Conservation (phyloP, 2,113 vertebrate genomes). For the Catharus bicknelli region DNA sequence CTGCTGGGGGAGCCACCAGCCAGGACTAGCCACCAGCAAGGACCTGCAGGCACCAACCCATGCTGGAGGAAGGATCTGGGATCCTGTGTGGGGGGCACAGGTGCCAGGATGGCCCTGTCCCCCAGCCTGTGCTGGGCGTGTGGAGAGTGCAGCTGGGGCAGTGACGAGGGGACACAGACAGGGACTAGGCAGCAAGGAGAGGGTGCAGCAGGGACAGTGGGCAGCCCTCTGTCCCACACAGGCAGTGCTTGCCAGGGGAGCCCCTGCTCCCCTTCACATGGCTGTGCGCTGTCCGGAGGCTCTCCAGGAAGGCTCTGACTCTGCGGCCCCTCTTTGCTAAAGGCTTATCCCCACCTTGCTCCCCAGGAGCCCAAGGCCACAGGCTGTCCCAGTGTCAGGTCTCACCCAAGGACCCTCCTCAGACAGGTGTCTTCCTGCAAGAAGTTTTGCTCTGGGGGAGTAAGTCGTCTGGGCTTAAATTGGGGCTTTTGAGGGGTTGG, state of each 20-base stretch:
- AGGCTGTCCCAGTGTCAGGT: neutral
- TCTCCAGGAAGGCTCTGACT: neutral
- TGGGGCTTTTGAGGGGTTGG: neutral
- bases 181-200: neutral
- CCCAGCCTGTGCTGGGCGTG: accelerated
- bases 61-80: neutral
- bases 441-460: slow-evolving; percentile 68
- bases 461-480: slow-evolving; percentile 43
- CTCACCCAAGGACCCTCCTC: slow-evolving; percentile 6
- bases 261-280: accelerated
- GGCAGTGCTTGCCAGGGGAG: neutral
- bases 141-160: neutral
- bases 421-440: slow-evolving; percentile 23
- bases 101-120: neutral
- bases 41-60: accelerated
- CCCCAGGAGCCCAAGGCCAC: neutral
- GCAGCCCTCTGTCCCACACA: neutral
- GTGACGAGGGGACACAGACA: neutral
- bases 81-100: accelerated
- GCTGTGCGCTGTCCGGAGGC: accelerated
- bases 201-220: neutral
- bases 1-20: neutral
- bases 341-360: accelerated
- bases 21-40: neutral
- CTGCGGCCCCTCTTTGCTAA: neutral